phyloP scores from a whole-genome alignment of 37 sponge, comb jelly and placozoan species.

The Amphimedon queenslandica region DNA sequence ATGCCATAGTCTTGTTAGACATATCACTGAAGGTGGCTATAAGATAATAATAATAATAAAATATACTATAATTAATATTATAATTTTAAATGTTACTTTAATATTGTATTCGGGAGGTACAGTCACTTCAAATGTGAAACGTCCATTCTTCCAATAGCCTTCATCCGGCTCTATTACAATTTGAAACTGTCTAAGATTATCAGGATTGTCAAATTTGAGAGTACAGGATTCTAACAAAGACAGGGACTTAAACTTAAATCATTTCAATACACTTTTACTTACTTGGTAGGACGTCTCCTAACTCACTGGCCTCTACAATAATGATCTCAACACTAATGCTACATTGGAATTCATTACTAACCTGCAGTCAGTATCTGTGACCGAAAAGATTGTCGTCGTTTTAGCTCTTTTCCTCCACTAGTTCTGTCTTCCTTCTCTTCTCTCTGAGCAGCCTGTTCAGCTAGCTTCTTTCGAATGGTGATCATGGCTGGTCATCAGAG shows the following conservation, averaged over 20 bases:
- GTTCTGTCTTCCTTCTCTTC: not conserved
- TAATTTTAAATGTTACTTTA: constrained; percentile 28
- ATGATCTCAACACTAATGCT: not conserved
- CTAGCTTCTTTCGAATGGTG: constrained; percentile 59
- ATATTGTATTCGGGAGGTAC: constrained; percentile 82
- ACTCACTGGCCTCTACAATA: constrained; percentile 41
- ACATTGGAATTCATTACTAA: not conserved
- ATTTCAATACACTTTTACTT: constrained; percentile 11
- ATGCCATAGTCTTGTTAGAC: constrained; percentile 84
- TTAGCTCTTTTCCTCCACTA: constrained; percentile 7
- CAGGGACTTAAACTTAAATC: not conserved
- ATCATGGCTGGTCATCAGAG: constrained; percentile 20
- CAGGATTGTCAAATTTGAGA: constrained; percentile 41
- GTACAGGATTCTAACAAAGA: constrained; percentile 40
- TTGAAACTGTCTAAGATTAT: constrained; percentile 41
- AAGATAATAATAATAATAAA: constrained; percentile 2
- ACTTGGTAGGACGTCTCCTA: constrained; percentile 61
- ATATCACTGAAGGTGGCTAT: constrained; percentile 73
- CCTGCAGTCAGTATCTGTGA: constrained; percentile 58
- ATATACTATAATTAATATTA: not conserved
- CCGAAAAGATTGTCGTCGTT: constrained; percentile 50
- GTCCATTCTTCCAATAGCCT: constrained; percentile 76
- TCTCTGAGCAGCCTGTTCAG: constrained; percentile 36
- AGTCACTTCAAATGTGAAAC: constrained; percentile 53
- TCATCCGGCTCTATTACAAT: constrained; percentile 68